phyloP scores from a whole-genome alignment of 2,113 vertebrate species.

The Notothenia rossii region DNA sequence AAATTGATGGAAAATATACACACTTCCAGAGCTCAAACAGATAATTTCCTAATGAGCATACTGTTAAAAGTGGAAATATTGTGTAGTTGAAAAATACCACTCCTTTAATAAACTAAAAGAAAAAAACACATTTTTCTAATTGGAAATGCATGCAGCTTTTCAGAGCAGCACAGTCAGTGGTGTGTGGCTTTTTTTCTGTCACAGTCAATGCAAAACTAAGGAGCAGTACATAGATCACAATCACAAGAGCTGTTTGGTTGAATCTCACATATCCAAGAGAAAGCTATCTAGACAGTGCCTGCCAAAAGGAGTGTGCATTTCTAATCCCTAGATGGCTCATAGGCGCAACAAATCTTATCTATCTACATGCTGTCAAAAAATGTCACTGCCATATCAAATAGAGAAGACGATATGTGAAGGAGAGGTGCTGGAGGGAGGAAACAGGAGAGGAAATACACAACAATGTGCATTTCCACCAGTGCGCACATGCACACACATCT shows the following conservation, averaged over 20 bases:
- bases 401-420: slow-evolving; percentile 79
- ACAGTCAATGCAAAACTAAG: slow-evolving; percentile 76
- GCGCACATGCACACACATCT: slow-evolving; percentile 23
- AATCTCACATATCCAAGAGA: slow-evolving; percentile 78
- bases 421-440: slow-evolving; percentile 73
- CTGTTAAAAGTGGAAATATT: slow-evolving; percentile 13
- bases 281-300: slow-evolving; percentile 81
- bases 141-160: slow-evolving; percentile 54
- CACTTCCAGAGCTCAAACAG: not conserved
- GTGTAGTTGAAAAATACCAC: slow-evolving; percentile 15
- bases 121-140: slow-evolving; percentile 45
- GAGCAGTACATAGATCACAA: slow-evolving; percentile 76
- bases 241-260: slow-evolving; percentile 77
- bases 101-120: slow-evolving; percentile 6
- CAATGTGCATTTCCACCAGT: slow-evolving; percentile 66
- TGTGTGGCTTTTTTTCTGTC: slow-evolving; percentile 67
- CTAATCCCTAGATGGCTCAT: slow-evolving; percentile 83
- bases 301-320: slow-evolving; percentile 79
- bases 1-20: not conserved
- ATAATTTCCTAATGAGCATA: slow-evolving; percentile 37
- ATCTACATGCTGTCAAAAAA: slow-evolving; percentile 87
- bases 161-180: slow-evolving; percentile 41
- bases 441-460: slow-evolving; percentile 63
- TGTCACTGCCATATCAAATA: slow-evolving; percentile 84
- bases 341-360: slow-evolving; percentile 79